phyloP scores from a whole-genome alignment of 2,113 vertebrate species.

The Lates calcarifer region DNA sequence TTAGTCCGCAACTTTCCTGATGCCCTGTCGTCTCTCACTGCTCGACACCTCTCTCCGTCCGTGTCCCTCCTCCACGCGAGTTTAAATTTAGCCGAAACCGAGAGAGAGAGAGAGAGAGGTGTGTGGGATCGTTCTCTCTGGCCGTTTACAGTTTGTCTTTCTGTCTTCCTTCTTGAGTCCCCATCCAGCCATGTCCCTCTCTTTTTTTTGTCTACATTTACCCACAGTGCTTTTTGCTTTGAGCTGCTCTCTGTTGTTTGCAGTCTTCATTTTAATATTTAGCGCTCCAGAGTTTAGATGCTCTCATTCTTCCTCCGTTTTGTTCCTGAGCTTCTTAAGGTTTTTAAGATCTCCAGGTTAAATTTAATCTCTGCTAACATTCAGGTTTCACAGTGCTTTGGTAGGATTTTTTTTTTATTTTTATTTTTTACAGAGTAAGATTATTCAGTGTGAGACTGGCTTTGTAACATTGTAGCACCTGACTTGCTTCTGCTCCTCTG shows the following conservation, averaged over 20 bases:
- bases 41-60: conserved; percentile 40
- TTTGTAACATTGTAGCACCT: conserved; percentile 44
- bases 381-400: conserved; percentile 56
- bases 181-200: conserved; percentile 46
- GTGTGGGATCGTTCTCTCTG: conserved; percentile 48
- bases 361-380: conserved; percentile 15
- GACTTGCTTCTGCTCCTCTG: conserved; percentile 32
- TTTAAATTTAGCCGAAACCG: neutral
- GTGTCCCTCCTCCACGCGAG: neutral
- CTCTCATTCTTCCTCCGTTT: conserved; percentile 48
- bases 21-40: conserved; percentile 42
- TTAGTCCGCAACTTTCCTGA: conserved; percentile 65
- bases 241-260: conserved; percentile 29
- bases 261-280: conserved; percentile 22
- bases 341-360: conserved; percentile 48
- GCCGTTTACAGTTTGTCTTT: conserved; percentile 45
- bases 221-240: conserved; percentile 66
- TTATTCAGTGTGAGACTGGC: conserved; percentile 17
- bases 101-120: conserved; percentile 32
- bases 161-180: conserved; percentile 49
- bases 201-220: conserved; percentile 42
- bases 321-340: conserved; percentile 58
- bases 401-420: neutral
- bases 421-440: conserved; percentile 2
- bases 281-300: conserved; percentile 3